phyloP scores from a whole-genome alignment of 2,888 invertebrate species.

The Stomorhina lunata region DNA sequence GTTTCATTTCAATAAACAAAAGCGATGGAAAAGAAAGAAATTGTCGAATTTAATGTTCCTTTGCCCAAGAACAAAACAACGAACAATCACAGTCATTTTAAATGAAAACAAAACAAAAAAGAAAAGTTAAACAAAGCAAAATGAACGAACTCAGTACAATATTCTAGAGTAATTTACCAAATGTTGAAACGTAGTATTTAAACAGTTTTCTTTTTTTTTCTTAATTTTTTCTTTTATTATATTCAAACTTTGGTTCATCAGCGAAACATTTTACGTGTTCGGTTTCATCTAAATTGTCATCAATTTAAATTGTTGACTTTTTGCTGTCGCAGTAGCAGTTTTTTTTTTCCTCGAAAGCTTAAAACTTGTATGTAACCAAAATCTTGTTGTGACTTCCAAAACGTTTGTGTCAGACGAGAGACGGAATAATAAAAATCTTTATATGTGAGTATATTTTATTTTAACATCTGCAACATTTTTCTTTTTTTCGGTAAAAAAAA shows the following conservation, averaged over 20 bases:
- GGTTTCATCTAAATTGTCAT: slow-evolving; percentile 46
- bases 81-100: neutral
- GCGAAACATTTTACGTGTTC: slow-evolving; percentile 32
- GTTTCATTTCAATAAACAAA: neutral
- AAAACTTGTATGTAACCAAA: too few species aligned
- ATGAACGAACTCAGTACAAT: neutral
- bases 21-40: too few species aligned
- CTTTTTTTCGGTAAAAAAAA: too few species aligned
- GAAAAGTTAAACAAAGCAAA: neutral
- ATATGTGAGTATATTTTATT: slow-evolving; percentile 38
- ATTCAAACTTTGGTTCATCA: slow-evolving; percentile 14
- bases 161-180: too few species aligned
- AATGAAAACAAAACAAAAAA: neutral
- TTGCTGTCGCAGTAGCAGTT: neutral
- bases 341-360: too few species aligned
- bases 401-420: neutral
- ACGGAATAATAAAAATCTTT: slow-evolving; percentile 9
- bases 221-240: too few species aligned
- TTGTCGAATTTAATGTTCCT: neutral
- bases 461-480: too few species aligned
- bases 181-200: neutral
- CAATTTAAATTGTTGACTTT: slow-evolving; percentile 45
- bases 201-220: neutral
- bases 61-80: too few species aligned
- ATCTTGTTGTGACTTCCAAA: neutral